These are phyloP conservation scores for Pterocles orientalis DNA, from an alignment of 2,113 vertebrate genomes.

Conservation along the genomic window DNA sequence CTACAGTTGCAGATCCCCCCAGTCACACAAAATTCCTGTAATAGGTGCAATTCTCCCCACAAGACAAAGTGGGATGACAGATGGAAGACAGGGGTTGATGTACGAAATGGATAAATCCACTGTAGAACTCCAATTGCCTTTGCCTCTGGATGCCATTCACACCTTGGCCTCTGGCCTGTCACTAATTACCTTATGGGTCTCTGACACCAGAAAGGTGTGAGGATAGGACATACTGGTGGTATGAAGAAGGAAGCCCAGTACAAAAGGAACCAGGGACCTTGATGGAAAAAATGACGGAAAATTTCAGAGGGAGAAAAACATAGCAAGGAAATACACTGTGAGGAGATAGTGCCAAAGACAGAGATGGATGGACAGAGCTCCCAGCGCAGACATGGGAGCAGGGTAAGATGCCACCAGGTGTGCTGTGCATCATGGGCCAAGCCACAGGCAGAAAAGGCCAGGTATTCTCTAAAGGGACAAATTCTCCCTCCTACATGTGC, in stretches of 20 bases:
- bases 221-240: background rate
- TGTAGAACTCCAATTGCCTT: background rate
- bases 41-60: background rate
- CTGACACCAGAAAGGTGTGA: background rate
- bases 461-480: background rate
- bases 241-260: background rate
- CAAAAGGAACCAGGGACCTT: background rate
- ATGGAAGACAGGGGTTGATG: background rate
- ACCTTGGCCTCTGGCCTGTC: background rate
- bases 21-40: background rate
- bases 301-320: background rate
- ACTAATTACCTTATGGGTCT: background rate
- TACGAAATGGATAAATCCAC: background rate
- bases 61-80: background rate
- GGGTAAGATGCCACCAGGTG: background rate
- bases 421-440: background rate
- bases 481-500: background rate
- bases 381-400: rapidly evolving
- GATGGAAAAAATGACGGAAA: background rate
- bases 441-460: background rate
- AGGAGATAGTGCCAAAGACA: background rate
- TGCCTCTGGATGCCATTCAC: background rate
- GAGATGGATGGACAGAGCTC: background rate
- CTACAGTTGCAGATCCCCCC: background rate
- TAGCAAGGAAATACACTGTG: background rate